Percentiles rank a stretch among this genome's conserved stretches.
Conservation (phyloP, 2,113 vertebrate genomes). For the human (Homo sapiens) region DNA sequence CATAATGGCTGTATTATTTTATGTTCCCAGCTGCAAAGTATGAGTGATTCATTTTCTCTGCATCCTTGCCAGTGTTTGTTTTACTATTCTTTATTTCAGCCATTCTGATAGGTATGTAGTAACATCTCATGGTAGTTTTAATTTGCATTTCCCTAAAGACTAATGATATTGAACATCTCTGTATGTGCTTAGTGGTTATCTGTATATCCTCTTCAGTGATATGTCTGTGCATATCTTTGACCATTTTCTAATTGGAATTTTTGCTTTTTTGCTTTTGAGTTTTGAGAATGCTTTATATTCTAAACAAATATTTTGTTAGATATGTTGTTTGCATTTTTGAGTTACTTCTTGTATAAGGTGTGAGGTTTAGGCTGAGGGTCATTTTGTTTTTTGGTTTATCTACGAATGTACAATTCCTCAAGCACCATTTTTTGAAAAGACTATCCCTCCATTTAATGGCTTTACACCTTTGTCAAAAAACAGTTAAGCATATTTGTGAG, state of each 20-base stretch:
- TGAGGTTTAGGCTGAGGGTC: not conserved
- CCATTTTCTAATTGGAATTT: not conserved
- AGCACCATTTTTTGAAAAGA: not conserved
- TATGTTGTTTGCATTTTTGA: not conserved
- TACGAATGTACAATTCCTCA: not conserved
- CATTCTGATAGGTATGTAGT: not conserved
- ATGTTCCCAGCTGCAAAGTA: not conserved
- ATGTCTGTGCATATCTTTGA: not conserved
- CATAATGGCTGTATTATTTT: not conserved
- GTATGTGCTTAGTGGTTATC: not conserved
- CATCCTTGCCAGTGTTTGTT: not conserved
- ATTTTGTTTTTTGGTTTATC: not conserved
- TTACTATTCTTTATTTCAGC: not conserved
- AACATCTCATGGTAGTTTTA: not conserved
- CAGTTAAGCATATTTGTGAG: not conserved
- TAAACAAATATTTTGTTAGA: not conserved
- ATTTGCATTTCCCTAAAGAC: not conserved
- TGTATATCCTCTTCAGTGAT: not conserved
- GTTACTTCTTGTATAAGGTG: not conserved
- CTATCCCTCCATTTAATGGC: not conserved
- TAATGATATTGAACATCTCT: not conserved
- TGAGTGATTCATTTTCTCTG: not conserved
- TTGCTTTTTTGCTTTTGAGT: not conserved
- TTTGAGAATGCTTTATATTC: not conserved
- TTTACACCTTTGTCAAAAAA: not conserved